These are phyloP conservation scores for Acomys russatus DNA, from an alignment of 2,797 vertebrate genomes.

Conservation along the genomic window DNA sequence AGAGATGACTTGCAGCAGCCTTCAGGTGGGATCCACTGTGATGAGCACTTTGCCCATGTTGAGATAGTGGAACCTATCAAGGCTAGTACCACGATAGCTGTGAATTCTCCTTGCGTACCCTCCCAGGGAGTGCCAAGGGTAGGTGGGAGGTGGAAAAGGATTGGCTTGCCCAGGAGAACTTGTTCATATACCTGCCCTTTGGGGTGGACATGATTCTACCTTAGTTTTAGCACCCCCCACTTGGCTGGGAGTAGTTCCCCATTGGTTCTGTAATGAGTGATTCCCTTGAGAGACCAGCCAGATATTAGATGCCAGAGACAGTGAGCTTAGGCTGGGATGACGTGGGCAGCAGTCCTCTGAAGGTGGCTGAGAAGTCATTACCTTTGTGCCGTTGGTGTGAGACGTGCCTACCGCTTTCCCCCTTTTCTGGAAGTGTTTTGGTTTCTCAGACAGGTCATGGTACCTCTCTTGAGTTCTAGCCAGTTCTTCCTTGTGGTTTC, in stretches of 20 bases:
- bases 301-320: background rate
- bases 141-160: background rate
- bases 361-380: background rate
- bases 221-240: background rate
- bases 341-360: background rate
- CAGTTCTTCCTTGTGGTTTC: background rate
- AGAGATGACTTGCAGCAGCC: background rate
- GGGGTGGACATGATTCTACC: background rate
- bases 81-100: background rate
- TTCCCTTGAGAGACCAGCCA: background rate
- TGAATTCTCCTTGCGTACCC: background rate
- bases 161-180: background rate
- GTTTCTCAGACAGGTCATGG: conserved; percentile 45
- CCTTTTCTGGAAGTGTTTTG: conserved; percentile 34
- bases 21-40: background rate
- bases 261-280: background rate
- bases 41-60: background rate
- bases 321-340: background rate
- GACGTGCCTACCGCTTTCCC: background rate
- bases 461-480: conserved; percentile 28
- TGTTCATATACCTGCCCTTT: background rate
- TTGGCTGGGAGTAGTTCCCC: background rate
- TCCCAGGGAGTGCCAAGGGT: background rate
- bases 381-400: background rate
- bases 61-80: background rate